Evolutionary conservation across 2,797 vertebrate species (phyloP).

Genomic region (Champsocephalus esox): DNA sequence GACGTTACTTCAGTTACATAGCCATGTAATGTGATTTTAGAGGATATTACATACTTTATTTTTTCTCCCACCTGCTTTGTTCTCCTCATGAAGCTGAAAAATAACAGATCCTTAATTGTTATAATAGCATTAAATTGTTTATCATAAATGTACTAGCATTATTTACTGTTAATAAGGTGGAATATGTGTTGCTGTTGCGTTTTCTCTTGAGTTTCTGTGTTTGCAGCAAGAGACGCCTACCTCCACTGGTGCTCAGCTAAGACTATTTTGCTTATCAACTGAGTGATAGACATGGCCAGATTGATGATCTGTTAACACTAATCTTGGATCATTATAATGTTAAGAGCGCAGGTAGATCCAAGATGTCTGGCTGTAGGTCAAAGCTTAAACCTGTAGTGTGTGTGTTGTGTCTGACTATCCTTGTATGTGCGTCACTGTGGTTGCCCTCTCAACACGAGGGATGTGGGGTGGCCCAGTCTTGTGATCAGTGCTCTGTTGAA

Average conservation of each 20-base stretch:
- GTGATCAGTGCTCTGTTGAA: slow-evolving; percentile 64
- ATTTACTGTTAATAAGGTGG: slow-evolving; percentile 58
- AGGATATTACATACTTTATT: slow-evolving; percentile 32
- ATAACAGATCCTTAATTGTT: slow-evolving; percentile 33
- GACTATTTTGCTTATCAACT: slow-evolving; percentile 45
- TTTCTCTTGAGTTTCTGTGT: slow-evolving; percentile 31
- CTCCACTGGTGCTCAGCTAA: slow-evolving; percentile 57
- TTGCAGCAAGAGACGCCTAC: slow-evolving; percentile 60
- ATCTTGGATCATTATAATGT: slow-evolving; percentile 49
- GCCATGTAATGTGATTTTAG: slow-evolving; percentile 65
- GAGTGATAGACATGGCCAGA: slow-evolving; percentile 34
- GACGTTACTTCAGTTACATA: slow-evolving; percentile 58
- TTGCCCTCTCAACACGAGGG: slow-evolving; percentile 62
- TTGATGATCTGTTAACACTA: slow-evolving; percentile 61
- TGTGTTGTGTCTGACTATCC: slow-evolving; percentile 58
- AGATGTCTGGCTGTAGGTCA: slow-evolving; percentile 62
- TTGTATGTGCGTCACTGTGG: slow-evolving; percentile 63
- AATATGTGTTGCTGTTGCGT: slow-evolving; percentile 37
- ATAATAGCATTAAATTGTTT: slow-evolving; percentile 53
- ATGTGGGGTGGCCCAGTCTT: slow-evolving; percentile 45
- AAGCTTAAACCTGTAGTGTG: slow-evolving; percentile 52
- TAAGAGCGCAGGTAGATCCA: slow-evolving; percentile 22
- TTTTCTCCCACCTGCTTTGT: slow-evolving; percentile 40
- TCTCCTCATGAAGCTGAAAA: slow-evolving; percentile 43
- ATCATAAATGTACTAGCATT: slow-evolving; percentile 49